Base-by-base conservation (phyloP, 2,113 vertebrate genomes). In the Chascanopsetta lugubris region DNA sequence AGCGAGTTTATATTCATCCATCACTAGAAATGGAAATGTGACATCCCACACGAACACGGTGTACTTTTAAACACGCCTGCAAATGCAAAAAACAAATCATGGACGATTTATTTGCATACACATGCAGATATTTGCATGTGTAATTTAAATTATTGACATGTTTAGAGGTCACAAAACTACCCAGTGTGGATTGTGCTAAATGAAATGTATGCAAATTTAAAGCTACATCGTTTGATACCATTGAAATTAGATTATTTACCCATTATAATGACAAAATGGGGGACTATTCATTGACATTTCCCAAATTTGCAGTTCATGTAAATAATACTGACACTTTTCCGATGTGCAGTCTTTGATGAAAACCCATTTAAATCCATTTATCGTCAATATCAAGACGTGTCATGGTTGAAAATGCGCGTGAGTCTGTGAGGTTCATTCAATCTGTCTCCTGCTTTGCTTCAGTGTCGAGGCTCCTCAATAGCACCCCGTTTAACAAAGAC, bases 371-470 rank as follows among this genome's bases (percentile, higher is more conserved):
- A 47, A 32, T 17, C 3, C 3, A 42, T 0, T 32, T 10, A 13
- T 1, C 1, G 22, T 66, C 7, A 15, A 17, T 15, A 38, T 38
- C 13, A 38, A n/a, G 13, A 13, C 43, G 43, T 54, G 49, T 61
- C 51, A 62, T 18, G 34, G 15, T 1, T 1, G 1, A 2, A 36
- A 36, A 36, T 13, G 11, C 12, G 11, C 12, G 7, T 3, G 34
- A 13, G 36, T 2, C 34, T 13, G 13, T 60, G n/a, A 45, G 63
- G 12, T 77, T 71, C 84, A 88, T 88, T 90, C 83, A 89, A 86
- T 80, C 56, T 69, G 18, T 8, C 15, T 8, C 2, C 72, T 38
- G 32, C 34, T 15, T 15, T 38, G 12, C 34, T 15, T 38, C 34
- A 15, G 12, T 6, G 34, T 59, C 18, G n/a, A n/a, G n/a, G n/a